phyloP scores from a whole-genome alignment of 2,113 vertebrate species.

The Megatriorchis doriae region DNA sequence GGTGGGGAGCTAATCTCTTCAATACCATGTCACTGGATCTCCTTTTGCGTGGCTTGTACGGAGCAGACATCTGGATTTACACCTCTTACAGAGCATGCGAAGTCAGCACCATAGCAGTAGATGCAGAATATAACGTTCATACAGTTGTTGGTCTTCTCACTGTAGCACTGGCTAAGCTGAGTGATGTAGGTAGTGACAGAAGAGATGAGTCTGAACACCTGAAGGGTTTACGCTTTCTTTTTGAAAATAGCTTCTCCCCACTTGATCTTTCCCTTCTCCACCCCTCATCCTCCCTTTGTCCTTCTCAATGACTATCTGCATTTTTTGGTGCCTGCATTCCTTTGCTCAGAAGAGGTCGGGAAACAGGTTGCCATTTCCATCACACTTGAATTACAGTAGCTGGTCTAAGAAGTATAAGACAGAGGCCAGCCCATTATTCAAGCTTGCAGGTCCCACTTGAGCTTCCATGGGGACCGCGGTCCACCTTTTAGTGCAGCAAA shows the following conservation, averaged over 20 bases:
- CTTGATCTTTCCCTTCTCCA: not conserved
- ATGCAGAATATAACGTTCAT: not conserved
- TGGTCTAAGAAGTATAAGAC: not conserved
- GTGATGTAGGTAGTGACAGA: not conserved
- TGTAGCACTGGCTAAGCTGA: not conserved
- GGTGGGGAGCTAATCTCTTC: not conserved
- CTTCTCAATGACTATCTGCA: not conserved
- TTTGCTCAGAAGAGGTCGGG: not conserved
- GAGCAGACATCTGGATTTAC: not conserved
- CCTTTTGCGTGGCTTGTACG: not conserved
- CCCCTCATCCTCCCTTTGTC: not conserved
- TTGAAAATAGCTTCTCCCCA: not conserved
- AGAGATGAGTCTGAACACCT: not conserved
- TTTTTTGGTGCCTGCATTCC: not conserved
- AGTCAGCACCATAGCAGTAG: not conserved
- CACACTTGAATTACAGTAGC: not conserved
- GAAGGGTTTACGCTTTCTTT: not conserved
- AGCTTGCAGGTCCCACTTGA: not conserved
- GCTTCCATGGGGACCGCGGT: not conserved
- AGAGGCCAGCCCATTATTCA: not conserved
- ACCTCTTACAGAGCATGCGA: not conserved
- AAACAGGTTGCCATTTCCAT: not conserved
- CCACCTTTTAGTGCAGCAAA: not conserved
- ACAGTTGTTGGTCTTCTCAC: not conserved
- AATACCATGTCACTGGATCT: not conserved